A percentile compares a stretch with the other conserved stretches of the same genome.
Conservation (phyloP, 2,113 vertebrate genomes). For the Bos indicus region DNA sequence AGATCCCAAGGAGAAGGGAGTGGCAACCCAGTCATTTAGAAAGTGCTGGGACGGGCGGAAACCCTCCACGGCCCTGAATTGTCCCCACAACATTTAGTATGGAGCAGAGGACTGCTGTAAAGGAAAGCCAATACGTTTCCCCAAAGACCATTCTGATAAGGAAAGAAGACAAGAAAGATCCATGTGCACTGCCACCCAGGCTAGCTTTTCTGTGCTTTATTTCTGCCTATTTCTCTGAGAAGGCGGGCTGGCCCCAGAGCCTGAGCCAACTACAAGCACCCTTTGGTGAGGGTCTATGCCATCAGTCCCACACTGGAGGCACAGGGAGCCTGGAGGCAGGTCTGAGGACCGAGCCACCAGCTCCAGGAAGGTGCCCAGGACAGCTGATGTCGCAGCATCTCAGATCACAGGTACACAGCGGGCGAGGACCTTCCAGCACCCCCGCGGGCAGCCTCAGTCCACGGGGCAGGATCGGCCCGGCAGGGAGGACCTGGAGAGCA, state of each 20-base stretch:
- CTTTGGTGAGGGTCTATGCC: accelerated
- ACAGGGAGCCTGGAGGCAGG: too few relatives aligned
- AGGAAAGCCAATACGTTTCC: accelerated
- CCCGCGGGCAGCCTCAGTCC: background rate
- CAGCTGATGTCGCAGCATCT: accelerated
- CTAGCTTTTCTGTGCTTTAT: background rate
- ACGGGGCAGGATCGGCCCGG: background rate
- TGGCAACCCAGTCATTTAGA: background rate
- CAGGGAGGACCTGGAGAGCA: background rate
- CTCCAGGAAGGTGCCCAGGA: accelerated
- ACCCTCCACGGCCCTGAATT: accelerated
- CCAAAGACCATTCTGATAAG: background rate
- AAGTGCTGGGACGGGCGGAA: background rate
- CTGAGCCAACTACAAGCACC: accelerated
- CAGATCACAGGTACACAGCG: accelerated
- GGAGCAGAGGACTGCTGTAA: background rate
- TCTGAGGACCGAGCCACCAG: accelerated
- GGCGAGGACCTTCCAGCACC: accelerated
- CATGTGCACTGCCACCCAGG: accelerated
- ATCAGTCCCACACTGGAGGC: accelerated
- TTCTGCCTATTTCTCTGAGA: background rate
- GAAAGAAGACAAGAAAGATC: too few relatives aligned
- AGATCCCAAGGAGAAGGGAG: background rate
- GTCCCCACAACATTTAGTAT: accelerated
- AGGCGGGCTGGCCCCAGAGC: accelerated